phyloP scores from a whole-genome alignment of 2,888 invertebrate genomes.

The Caenorhabditis sp. region DNA sequence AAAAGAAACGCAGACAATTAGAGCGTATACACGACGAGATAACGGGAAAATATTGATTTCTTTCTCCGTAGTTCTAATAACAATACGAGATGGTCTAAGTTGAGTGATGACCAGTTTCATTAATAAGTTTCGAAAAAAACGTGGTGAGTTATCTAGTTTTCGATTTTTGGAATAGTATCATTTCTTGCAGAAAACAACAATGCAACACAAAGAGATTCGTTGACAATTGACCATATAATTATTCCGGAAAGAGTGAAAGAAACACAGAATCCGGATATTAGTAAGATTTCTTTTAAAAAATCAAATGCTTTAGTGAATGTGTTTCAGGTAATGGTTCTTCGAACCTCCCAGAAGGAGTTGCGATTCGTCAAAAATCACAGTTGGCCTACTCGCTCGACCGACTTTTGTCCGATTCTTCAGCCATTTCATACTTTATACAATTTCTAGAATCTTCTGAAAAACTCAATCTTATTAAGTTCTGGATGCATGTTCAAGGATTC shows the following conservation, averaged over 20 bases:
- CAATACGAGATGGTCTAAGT: neutral
- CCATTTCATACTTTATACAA: conserved; percentile 84
- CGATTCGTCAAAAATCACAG: conserved; percentile 22
- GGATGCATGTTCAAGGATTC: conserved; percentile 74
- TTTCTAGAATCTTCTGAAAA: conserved; percentile 77
- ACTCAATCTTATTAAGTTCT: conserved; percentile 73
- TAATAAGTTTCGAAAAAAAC: conserved; percentile 35
- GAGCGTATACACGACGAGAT: neutral
- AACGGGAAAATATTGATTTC: neutral
- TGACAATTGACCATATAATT: conserved; percentile 30
- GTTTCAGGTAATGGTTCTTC: conserved; percentile 27
- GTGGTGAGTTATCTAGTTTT: conserved; percentile 7
- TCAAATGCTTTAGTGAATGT: neutral
- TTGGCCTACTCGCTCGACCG: conserved; percentile 79
- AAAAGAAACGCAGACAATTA: neutral
- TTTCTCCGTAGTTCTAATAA: neutral
- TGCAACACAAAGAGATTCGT: conserved; percentile 21
- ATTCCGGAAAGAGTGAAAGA: conserved; percentile 19
- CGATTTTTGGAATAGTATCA: too few species aligned
- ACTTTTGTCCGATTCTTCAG: conserved; percentile 82
- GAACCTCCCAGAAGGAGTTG: conserved; percentile 17
- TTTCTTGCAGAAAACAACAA: conserved; percentile 1
- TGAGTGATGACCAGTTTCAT: conserved; percentile 32
- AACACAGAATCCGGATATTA: conserved; percentile 22
- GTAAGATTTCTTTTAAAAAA: conserved; percentile 5